These are phyloP conservation scores for Chirona hameri DNA, from an alignment of 2,888 invertebrate genomes.

Conservation along the genomic window DNA sequence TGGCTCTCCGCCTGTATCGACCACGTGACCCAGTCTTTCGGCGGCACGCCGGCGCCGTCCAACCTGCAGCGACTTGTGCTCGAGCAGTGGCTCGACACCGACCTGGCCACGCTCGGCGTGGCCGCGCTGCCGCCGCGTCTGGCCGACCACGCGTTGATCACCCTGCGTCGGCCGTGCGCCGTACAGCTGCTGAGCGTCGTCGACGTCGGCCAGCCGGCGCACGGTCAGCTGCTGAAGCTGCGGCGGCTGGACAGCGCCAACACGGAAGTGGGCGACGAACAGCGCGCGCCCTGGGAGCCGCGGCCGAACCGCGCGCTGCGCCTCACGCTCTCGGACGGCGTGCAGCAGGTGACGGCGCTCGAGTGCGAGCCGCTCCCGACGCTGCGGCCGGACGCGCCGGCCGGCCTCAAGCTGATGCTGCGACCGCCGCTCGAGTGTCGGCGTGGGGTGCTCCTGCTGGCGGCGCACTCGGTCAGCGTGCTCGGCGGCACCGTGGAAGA, in stretches of 20 bases:
- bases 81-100: conserved; percentile 25
- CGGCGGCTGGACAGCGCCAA: conserved; percentile 56
- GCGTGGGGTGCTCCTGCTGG: conserved; percentile 60
- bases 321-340: conserved; percentile 69
- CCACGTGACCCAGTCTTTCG: not conserved
- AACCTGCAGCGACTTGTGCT: not conserved
- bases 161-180: not conserved
- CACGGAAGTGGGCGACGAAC: conserved; percentile 50
- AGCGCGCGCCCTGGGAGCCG: conserved; percentile 50
- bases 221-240: conserved; percentile 58
- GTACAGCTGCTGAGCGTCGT: not conserved
- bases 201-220: conserved; percentile 61
- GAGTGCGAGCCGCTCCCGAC: conserved; percentile 59
- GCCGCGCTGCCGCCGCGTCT: not conserved
- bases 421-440: conserved; percentile 68
- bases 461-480: conserved; percentile 44
- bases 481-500: conserved; percentile 47
- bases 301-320: conserved; percentile 63
- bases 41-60: not conserved
- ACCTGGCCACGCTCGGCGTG: not conserved
- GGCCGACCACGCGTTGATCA: not conserved
- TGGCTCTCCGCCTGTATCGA: not conserved
- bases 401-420: conserved; percentile 56
- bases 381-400: conserved; percentile 45
- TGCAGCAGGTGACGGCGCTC: conserved; percentile 63